A percentile compares a stretch with the other conserved stretches of the same genome.
Evolutionary conservation across 2,113 vertebrate species (phyloP).

Genomic region (human (Homo sapiens)): DNA sequence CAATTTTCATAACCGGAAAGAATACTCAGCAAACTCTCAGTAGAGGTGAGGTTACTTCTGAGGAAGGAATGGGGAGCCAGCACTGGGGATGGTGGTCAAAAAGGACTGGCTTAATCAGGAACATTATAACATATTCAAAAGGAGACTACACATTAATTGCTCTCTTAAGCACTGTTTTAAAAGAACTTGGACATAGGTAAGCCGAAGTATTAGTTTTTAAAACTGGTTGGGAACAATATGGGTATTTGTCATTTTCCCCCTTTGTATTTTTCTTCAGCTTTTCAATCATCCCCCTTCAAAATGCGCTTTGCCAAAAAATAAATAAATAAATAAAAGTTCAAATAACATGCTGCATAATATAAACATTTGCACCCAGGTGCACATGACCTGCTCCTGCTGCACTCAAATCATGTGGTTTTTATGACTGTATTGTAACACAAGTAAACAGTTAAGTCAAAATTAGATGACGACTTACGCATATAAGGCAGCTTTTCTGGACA

Average conservation of each 20-base stretch:
- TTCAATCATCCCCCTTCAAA: neutral
- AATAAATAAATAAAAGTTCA: neutral
- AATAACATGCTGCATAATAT: neutral
- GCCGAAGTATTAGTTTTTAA: neutral
- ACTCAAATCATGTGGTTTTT: neutral
- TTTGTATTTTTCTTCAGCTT: slow-evolving; percentile 19
- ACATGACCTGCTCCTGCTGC: neutral
- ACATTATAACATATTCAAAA: neutral
- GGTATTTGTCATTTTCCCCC: neutral
- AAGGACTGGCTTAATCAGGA: neutral
- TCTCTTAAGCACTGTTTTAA: neutral
- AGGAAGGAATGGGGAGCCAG: neutral
- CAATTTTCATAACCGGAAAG: neutral
- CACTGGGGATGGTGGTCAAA: neutral
- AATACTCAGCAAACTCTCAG: neutral
- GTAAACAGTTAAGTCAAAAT: neutral
- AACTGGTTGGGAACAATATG: neutral
- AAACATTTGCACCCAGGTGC: neutral
- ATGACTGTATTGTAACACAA: slow-evolving; percentile 7
- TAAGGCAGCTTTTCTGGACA: slow-evolving; percentile 97
- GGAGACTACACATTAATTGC: neutral
- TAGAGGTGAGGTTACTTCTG: neutral
- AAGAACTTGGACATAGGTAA: neutral
- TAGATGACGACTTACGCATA: slow-evolving; percentile 92
- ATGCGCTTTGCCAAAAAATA: neutral